A percentile compares a stretch with the other conserved stretches of the same genome.
Evolutionary conservation across 2,797 vertebrate species (phyloP).

Genomic region (Paramormyrops hopkinsi): DNA sequence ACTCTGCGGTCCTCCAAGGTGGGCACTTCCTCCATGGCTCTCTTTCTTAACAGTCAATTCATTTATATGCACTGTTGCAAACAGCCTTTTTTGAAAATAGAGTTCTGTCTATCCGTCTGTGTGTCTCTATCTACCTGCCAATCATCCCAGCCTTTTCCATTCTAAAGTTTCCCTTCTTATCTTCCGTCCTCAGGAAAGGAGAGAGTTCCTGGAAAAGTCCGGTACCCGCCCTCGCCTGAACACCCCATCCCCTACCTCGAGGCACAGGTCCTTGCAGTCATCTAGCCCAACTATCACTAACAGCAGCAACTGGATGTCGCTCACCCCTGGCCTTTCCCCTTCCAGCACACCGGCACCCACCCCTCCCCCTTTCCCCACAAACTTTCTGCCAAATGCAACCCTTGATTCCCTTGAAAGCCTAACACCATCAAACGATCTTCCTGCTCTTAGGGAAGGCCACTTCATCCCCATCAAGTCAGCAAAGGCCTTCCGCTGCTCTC

Average conservation of each 20-base stretch:
- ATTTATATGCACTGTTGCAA: neutral
- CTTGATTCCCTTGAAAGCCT: slow-evolving; percentile 42
- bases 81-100: neutral
- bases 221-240: slow-evolving; percentile 45
- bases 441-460: slow-evolving; percentile 49
- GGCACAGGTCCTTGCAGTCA: slow-evolving; percentile 35
- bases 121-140: neutral
- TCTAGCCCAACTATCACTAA: slow-evolving; percentile 38
- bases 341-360: slow-evolving; percentile 43
- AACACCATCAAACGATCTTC: slow-evolving; percentile 29
- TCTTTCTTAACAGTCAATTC: neutral
- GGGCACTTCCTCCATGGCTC: slow-evolving; percentile 28
- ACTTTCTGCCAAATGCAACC: slow-evolving; percentile 57
- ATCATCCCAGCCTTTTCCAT: neutral
- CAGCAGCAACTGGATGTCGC: slow-evolving; percentile 47
- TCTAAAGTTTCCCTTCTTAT: neutral
- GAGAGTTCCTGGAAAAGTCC: slow-evolving; percentile 26
- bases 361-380: slow-evolving; percentile 52
- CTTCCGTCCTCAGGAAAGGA: neutral
- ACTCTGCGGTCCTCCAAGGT: slow-evolving; percentile 68
- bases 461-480: slow-evolving; percentile 47
- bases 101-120: neutral
- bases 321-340: slow-evolving; percentile 49
- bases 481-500: slow-evolving; percentile 42
- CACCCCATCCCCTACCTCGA: slow-evolving; percentile 50